These are phyloP conservation scores for Candoia aspera DNA, from an alignment of 2,113 vertebrate genomes.

Conservation along the genomic window DNA sequence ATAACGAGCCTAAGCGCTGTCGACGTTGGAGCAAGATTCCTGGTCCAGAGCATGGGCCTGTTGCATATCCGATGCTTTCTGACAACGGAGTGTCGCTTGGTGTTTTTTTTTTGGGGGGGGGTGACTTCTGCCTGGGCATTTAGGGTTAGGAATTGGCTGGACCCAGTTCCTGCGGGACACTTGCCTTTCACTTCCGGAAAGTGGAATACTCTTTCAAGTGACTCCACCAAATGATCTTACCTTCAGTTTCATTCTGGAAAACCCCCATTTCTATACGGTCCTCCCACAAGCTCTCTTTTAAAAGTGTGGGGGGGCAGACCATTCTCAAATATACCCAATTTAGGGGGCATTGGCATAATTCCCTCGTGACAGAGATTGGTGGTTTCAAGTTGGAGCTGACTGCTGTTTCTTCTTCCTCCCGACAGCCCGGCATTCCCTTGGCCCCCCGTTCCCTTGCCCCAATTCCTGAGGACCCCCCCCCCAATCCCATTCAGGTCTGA, in stretches of 20 bases:
- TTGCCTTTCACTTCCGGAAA: not conserved
- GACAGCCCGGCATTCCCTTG: no score
- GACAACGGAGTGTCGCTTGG: not conserved
- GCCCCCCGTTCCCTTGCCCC: no score
- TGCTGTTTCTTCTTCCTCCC: not conserved
- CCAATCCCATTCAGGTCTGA: not conserved
- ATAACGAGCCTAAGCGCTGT: accelerated
- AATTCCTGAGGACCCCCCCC: no score
- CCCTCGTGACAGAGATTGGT: not conserved
- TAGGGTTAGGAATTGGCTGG: not conserved
- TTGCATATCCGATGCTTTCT: not conserved
- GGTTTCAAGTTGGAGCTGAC: not conserved
- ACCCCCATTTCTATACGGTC: not conserved
- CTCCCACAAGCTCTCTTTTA: not conserved
- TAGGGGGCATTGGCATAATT: not conserved
- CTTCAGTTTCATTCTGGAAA: not conserved
- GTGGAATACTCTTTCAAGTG: not conserved
- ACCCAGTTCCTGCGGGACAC: not conserved
- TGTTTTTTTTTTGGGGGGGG: not conserved
- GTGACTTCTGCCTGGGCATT: not conserved
- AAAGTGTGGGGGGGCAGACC: no score
- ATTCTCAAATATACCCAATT: not conserved
- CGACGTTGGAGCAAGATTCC: not conserved
- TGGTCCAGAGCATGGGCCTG: not conserved
- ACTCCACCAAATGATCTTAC: no score